Evolutionary conservation across 2,797 vertebrate genomes (phyloP).

Genomic region (Coluber constrictor): DNA sequence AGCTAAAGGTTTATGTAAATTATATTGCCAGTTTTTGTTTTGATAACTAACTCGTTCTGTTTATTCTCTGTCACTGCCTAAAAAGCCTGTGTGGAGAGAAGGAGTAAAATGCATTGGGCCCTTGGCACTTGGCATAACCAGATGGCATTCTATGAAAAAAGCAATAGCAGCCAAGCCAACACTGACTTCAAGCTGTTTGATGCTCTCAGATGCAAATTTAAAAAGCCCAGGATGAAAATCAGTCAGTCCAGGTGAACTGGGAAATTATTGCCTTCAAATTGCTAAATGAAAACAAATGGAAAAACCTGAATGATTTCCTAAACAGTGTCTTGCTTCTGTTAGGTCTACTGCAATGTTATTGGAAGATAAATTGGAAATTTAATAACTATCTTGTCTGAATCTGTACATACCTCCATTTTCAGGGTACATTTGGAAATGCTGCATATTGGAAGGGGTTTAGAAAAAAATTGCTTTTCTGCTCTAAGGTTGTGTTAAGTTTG

Average conservation of each 20-base stretch:
- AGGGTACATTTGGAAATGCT: not conserved
- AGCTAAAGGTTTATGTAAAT: not conserved
- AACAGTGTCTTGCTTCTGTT: not conserved
- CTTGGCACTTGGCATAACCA: constrained; percentile 4
- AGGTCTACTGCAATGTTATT: not conserved
- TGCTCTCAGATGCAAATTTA: not conserved
- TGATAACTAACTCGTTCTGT: constrained; percentile 5
- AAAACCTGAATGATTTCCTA: not conserved
- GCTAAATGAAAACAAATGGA: not conserved
- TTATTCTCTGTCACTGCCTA: constrained; percentile 14
- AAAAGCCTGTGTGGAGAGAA: not conserved
- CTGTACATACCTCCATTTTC: not conserved
- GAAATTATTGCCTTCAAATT: not conserved
- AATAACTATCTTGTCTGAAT: not conserved
- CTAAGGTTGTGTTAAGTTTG: not conserved
- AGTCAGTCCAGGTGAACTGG: not conserved
- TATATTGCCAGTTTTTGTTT: not conserved
- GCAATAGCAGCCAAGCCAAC: not conserved
- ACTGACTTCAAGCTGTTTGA: not conserved
- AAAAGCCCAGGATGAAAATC: not conserved
- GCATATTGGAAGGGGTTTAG: not conserved
- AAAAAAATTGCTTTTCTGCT: not conserved
- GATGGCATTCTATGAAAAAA: constrained; percentile 12
- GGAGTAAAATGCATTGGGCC: constrained; percentile 7
- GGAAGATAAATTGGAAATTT: not conserved